Conservation (phyloP, 2,113 vertebrate genomes). For the Scalopus aquaticus region DNA sequence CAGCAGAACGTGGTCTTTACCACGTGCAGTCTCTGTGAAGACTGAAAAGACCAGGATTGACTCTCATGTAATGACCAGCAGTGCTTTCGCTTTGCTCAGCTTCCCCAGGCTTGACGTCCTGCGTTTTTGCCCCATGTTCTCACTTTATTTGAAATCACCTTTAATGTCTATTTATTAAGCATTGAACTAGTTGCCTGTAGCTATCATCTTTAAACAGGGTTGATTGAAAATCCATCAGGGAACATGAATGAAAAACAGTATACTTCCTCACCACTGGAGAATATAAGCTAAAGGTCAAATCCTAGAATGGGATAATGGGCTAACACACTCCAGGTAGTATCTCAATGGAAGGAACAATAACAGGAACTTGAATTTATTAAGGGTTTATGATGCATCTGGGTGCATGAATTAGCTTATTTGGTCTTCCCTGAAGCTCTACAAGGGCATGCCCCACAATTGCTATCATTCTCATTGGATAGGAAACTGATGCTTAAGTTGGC, state of each 20-base stretch:
- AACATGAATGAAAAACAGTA: background rate
- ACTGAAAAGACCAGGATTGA: too few relatives aligned
- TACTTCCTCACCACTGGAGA: background rate
- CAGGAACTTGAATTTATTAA: background rate
- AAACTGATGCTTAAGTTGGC: background rate
- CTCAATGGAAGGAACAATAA: background rate
- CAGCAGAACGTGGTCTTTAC: background rate
- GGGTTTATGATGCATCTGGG: background rate
- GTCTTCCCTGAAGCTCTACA: background rate
- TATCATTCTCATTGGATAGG: background rate
- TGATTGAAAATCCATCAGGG: background rate
- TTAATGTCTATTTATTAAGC: background rate
- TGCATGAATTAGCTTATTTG: background rate
- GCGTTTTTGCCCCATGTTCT: background rate
- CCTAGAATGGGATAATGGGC: background rate
- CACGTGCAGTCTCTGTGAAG: background rate
- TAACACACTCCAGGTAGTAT: background rate
- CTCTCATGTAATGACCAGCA: background rate
- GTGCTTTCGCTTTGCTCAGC: background rate
- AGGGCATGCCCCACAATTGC: background rate
- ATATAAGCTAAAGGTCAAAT: background rate
- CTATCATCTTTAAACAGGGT: background rate
- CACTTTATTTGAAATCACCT: conserved; percentile 45
- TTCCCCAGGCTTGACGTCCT: background rate
- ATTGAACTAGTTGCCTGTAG: background rate